Base-by-base conservation (phyloP, 2,888 invertebrate species). In the Lapara coniferarum region DNA sequence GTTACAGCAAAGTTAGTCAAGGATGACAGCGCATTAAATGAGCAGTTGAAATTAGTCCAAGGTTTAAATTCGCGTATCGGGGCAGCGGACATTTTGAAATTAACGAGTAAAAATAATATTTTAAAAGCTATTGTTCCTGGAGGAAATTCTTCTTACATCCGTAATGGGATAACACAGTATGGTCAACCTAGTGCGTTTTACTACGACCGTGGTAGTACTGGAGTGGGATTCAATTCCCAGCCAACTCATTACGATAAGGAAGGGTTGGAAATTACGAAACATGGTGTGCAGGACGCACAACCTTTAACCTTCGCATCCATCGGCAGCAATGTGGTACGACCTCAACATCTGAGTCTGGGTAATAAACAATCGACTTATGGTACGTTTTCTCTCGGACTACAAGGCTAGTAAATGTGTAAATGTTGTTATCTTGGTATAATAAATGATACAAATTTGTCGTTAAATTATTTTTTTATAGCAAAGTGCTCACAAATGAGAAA, bases 1-100 rank as follows among this genome's bases (percentile, higher is more conserved):
- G 72, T 90, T 4, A 83, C 83, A 69, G 87, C 90, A 2, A 86
- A 85, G 74, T 67, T 89, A 30, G 58, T 87, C 2, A 77, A 79
- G 51, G 77, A 76, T 6, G 77, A 78, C 25, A 66, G 56, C 10
- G 25, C 46, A 66, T 70, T 82, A 12, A 74, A 81, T 52, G 73
- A 84, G 30, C 78, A 84, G 63, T 71, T 84, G 14, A 76, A 74
- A 25, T 59, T 75, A 2, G 70, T 85, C 19, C 79, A 80, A 14
- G 72, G 76, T 49, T 63, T 86, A 49, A 84, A 84, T 67, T 71
- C 80, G 0, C 77, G 83, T n/a, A 72, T 86, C 44, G 68, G 74
- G 0, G 77, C 81, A 3, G 75, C 77, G 12, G 79, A 80, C 19
- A 66, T 78, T 68, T 58, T 75, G 53, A 69, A 76, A 68, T 72